These are phyloP conservation scores for Zootoca vivipara DNA, from an alignment of 2,113 vertebrate species.

Conservation along the genomic window DNA sequence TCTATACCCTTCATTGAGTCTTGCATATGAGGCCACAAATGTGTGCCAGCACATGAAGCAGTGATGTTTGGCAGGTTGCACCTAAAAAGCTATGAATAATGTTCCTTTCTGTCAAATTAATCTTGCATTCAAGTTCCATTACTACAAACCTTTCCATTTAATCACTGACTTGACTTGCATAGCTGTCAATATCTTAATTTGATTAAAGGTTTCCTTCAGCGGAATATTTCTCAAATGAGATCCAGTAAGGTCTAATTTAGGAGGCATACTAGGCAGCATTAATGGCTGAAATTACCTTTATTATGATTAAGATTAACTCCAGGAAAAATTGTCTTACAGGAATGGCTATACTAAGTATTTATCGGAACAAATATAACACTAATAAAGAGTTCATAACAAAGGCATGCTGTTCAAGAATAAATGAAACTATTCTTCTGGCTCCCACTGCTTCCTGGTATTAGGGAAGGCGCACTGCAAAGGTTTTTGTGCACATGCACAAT, in stretches of 20 bases:
- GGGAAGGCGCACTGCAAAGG: no score
- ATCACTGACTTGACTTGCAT: constrained; percentile 14
- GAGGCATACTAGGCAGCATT: constrained; percentile 2
- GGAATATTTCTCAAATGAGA: background rate
- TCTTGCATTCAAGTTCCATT: constrained; percentile 1
- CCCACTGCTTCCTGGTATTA: no score
- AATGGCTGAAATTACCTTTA: constrained; percentile 21
- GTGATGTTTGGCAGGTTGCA: background rate
- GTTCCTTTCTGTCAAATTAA: constrained; percentile 3
- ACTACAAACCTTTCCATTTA: background rate
- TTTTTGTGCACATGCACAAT: no score
- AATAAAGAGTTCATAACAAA: constrained; percentile 14
- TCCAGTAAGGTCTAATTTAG: constrained; percentile 9
- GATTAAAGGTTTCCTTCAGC: background rate
- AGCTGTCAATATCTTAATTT: constrained; percentile 28
- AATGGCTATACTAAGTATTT: constrained; percentile 13
- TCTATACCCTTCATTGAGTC: background rate
- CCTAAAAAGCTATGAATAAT: background rate
- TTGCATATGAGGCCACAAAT: background rate
- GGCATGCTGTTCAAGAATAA: background rate
- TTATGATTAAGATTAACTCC: constrained; percentile 24
- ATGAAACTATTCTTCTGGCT: no score
- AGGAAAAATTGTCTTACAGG: constrained; percentile 22
- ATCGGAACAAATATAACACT: background rate
- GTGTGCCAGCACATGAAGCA: background rate